Conservation (phyloP, 2,888 invertebrate species). For the Tetropium fuscum region DNA sequence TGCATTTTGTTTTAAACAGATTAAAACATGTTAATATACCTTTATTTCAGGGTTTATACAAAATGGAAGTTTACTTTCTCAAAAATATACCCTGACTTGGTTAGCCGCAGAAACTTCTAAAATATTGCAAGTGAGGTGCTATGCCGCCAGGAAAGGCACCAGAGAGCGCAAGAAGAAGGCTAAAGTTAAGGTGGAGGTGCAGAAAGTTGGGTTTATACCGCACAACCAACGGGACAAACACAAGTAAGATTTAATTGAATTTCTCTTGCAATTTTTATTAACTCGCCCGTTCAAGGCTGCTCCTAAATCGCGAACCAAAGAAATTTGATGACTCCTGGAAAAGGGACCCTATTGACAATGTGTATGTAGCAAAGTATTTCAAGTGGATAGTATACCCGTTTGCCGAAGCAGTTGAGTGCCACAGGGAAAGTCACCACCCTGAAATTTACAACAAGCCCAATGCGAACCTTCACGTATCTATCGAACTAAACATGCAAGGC, state of each 20-base stretch:
- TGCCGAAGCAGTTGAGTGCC: conserved; percentile 80
- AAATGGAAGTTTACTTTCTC: conserved; percentile 9
- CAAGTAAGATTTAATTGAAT: conserved; percentile 61
- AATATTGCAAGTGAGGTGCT: conserved; percentile 60
- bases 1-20: too few relatives aligned
- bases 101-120: conserved; percentile 27
- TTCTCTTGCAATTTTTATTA: not conserved
- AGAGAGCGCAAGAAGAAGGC: conserved; percentile 79
- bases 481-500: conserved; percentile 86
- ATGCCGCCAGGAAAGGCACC: conserved; percentile 87
- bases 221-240: conserved; percentile 74
- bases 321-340: conserved; percentile 73
- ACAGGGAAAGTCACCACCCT: conserved; percentile 86
- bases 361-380: conserved; percentile 71
- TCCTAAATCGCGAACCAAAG: conserved; percentile 66
- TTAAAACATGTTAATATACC: not conserved
- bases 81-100: conserved; percentile 24
- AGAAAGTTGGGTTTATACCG: conserved; percentile 81
- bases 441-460: conserved; percentile 83
- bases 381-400: conserved; percentile 75
- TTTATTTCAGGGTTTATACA: conserved; percentile 21
- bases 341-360: conserved; percentile 73
- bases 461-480: conserved; percentile 75
- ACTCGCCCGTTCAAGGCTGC: conserved; percentile 58
- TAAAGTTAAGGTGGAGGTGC: conserved; percentile 81